Evolutionary conservation across 2,888 invertebrate species (phyloP).

Genomic region (Augochlorella aurata): DNA sequence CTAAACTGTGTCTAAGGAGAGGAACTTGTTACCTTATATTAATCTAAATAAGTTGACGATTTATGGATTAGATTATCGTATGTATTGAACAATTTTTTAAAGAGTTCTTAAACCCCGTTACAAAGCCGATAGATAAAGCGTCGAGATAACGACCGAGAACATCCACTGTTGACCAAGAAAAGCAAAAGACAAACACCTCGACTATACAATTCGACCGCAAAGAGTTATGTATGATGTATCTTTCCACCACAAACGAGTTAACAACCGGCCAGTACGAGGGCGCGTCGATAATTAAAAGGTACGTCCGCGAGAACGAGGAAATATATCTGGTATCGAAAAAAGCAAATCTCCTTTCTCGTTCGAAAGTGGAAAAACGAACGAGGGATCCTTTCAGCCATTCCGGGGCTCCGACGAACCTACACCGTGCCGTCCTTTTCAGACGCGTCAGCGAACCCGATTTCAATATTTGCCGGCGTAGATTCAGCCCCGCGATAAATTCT

Average conservation of each 20-base stretch:
- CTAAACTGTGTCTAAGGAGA: no score
- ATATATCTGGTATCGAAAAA: background rate
- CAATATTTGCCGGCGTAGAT: slow-evolving; percentile 16
- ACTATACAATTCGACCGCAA: no score
- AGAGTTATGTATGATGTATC: no score
- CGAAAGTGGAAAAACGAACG: background rate
- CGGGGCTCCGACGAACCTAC: background rate
- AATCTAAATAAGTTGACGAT: no score
- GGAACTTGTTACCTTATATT: no score
- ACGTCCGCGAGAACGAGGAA: background rate
- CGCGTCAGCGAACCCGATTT: slow-evolving; percentile 1
- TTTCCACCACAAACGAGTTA: background rate
- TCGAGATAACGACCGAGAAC: no score
- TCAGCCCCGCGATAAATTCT: slow-evolving; percentile 8
- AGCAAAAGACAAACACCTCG: no score
- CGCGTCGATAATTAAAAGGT: background rate
- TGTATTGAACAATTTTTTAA: no score
- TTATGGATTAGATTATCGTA: no score
- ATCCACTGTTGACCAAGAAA: no score
- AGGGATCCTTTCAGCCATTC: background rate
- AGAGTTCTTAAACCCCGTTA: no score
- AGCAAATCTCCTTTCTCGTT: background rate
- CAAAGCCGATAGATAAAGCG: no score
- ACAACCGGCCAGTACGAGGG: background rate
- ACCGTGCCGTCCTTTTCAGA: background rate